phyloP scores from a whole-genome alignment of 2,888 invertebrate species.

The Drosophila vallismaia region DNA sequence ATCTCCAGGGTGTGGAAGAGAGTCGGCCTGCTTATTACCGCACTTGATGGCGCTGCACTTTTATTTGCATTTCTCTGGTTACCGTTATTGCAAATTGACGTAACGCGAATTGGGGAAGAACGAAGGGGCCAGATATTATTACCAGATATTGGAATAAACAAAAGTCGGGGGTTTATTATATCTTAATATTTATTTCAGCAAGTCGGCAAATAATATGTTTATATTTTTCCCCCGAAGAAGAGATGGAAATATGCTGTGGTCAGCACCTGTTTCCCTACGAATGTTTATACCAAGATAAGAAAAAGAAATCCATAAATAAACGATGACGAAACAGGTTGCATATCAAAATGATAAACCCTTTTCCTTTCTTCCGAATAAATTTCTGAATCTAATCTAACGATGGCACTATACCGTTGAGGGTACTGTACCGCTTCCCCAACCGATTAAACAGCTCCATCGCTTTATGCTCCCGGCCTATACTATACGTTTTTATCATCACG shows the following conservation, averaged over 20 bases:
- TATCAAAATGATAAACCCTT: constrained; percentile 6
- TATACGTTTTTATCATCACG: constrained; percentile 58
- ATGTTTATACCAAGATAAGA: not conserved
- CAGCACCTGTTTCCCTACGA: not conserved
- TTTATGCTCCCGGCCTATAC: constrained; percentile 16
- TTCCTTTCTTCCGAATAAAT: constrained; percentile 7
- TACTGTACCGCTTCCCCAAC: constrained; percentile 22
- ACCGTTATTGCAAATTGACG: constrained; percentile 65
- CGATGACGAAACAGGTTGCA: constrained; percentile 7
- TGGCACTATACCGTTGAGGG: not conserved
- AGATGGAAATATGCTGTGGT: not conserved
- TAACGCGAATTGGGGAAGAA: constrained; percentile 47
- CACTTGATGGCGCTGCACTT: constrained; percentile 69
- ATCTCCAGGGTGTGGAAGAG: constrained; percentile 38
- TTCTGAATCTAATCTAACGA: constrained; percentile 27
- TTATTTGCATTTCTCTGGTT: constrained; percentile 40
- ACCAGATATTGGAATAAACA: constrained; percentile 7
- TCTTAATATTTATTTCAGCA: constrained; percentile 3
- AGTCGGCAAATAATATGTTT: constrained; percentile 2
- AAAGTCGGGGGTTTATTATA: not conserved
- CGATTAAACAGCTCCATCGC: constrained; percentile 17
- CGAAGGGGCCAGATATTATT: too few species aligned
- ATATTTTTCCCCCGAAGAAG: not conserved
- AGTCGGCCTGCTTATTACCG: constrained; percentile 64
- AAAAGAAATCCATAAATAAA: not conserved